phyloP scores from a whole-genome alignment of 2,797 vertebrate species.

The Argyrosomus regius region DNA sequence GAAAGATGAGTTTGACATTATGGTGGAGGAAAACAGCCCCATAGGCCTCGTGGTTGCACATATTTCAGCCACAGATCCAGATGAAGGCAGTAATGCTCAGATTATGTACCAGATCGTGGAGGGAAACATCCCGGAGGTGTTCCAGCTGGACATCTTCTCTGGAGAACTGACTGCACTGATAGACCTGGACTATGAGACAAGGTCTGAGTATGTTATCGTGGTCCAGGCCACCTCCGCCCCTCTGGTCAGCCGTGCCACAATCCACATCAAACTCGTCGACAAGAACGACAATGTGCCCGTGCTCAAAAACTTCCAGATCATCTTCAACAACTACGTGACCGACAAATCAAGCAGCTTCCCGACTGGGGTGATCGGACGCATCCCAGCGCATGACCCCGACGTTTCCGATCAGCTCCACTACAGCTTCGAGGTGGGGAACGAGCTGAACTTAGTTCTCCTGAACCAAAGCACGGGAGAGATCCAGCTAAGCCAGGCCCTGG shows the following conservation, averaged over 20 bases:
- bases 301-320: conserved; percentile 96
- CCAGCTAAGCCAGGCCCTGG: conserved; percentile 92
- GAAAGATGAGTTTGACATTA: conserved; percentile 94
- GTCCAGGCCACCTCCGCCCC: conserved; percentile 97
- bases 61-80: conserved; percentile 93
- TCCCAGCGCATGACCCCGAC: conserved; percentile 93
- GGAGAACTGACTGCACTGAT: conserved; percentile 94
- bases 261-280: conserved; percentile 93
- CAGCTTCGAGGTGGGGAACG: conserved; percentile 93
- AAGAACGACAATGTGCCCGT: conserved; percentile 94
- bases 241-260: conserved; percentile 93
- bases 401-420: conserved; percentile 92
- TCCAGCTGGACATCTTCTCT: conserved; percentile 97
- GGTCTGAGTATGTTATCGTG: conserved; percentile 93
- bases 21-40: conserved; percentile 96
- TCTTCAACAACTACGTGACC: conserved; percentile 98
- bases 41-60: conserved; percentile 93
- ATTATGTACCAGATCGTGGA: conserved; percentile 99
- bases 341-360: conserved; percentile 95
- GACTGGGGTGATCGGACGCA: conserved; percentile 90
- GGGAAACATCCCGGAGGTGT: conserved; percentile 97
- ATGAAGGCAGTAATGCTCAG: conserved; percentile 97
- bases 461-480: conserved; percentile 93
- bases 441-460: conserved; percentile 93
- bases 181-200: conserved; percentile 94